Evolutionary conservation across 2,113 vertebrate genomes (phyloP).

Genomic region (Corvus moneduloides): DNA sequence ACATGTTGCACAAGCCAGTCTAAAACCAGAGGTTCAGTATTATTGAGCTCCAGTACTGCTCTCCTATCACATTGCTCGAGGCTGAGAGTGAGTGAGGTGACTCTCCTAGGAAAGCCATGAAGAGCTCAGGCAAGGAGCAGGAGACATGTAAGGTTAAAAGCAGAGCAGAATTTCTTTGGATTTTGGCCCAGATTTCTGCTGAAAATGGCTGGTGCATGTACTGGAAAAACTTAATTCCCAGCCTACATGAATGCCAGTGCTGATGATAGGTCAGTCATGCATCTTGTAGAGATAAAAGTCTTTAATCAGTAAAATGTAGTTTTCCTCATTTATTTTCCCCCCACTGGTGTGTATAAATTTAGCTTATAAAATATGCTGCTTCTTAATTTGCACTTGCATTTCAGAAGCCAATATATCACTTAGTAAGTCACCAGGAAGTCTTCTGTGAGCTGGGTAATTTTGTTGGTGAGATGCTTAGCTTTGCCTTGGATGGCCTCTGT

Average conservation of each 20-base stretch:
- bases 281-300: not conserved
- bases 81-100: not conserved
- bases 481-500: not conserved
- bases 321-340: not conserved
- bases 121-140: not conserved
- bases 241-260: not conserved
- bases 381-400: not conserved
- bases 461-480: not conserved
- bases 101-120: not conserved
- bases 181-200: not conserved
- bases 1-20: not conserved
- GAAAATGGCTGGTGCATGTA: not conserved
- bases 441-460: not conserved
- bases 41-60: not conserved
- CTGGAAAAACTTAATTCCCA: constrained; percentile 10
- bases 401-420: not conserved
- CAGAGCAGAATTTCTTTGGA: not conserved
- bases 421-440: not conserved
- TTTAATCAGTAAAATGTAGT: not conserved
- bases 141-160: constrained; percentile 4
- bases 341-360: not conserved
- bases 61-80: not conserved
- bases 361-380: not conserved
- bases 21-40: not conserved
- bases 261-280: not conserved